phyloP scores from a whole-genome alignment of 2,797 vertebrate genomes.

The Enteromius unitaeniatus region DNA sequence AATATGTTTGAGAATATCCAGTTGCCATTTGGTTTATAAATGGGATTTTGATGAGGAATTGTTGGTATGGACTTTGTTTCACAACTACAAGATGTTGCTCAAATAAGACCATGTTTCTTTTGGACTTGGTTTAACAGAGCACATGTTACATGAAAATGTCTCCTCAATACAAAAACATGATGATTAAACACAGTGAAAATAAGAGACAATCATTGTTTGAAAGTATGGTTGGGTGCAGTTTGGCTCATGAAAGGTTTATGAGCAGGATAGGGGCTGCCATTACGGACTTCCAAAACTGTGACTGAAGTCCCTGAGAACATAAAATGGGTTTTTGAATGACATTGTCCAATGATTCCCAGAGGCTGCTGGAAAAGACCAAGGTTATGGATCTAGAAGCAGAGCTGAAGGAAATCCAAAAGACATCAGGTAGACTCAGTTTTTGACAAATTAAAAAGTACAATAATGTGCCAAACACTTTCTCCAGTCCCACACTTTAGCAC shows the following conservation, averaged over 20 bases:
- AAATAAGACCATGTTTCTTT: too few relatives aligned
- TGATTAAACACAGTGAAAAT: too few relatives aligned
- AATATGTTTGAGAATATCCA: not conserved
- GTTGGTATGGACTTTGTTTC: not conserved
- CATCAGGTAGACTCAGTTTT: conserved; percentile 23
- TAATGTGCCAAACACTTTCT: not conserved
- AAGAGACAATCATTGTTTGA: too few relatives aligned
- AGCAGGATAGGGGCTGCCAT: too few relatives aligned
- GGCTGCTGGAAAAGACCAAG: conserved; percentile 16
- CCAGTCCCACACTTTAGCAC: not conserved
- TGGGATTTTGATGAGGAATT: not conserved
- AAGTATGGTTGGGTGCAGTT: too few relatives aligned
- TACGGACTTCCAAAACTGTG: too few relatives aligned
- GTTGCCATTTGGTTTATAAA: not conserved
- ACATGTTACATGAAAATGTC: too few relatives aligned
- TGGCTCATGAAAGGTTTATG: too few relatives aligned
- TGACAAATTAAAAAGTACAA: not conserved
- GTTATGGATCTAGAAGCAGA: conserved; percentile 22
- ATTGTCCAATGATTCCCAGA: conserved; percentile 12
- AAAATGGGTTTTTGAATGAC: not conserved
- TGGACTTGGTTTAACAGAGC: too few relatives aligned
- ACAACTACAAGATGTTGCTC: not conserved
- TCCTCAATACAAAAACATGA: too few relatives aligned
- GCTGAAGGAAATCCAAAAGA: conserved; percentile 31
- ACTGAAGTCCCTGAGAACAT: too few relatives aligned